Base-by-base conservation (phyloP, 1,140 invertebrate species). In the Phymorhynchus buccinoides region DNA sequence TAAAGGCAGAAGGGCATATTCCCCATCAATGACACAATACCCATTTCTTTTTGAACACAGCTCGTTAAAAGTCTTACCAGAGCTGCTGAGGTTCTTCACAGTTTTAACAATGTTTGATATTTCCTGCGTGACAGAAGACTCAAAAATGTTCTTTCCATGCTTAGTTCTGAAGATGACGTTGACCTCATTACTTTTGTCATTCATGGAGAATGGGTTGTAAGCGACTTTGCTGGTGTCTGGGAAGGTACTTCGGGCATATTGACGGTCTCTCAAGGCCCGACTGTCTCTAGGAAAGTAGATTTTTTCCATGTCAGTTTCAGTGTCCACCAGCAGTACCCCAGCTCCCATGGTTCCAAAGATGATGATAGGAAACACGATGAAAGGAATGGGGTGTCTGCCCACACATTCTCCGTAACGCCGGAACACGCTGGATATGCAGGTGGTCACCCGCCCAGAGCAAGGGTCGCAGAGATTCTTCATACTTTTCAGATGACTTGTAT, bases 381-480 rank as follows among this genome's bases (percentile, higher is more conserved):
- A 85, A 39, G 39, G 48, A 37, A 48, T 6, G 12, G 84, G 84
- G 66, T 81, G 48, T 22, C 41, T 41, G 27, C 77, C 84, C 30
- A 85, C 80, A 42, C 81, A 41, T 22, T 37, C 16, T 1, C 84
- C 84, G 48, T 85, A 85, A 1, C 68, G 27, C 7, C 32, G 27
- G 42, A 84, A 75, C 12, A 52, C 78, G 9, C 44, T 1, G 3
- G 32, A 18, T 16, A 80, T 22, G 1, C 22, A 32, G 9, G 3
- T 22, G 32, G 30, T 80, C 44, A 80, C 52, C 14, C 39, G 77
- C 77, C 12, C 44, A 27, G 3, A 42, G 37, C 77, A 78, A 3
- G 12, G 84, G 85, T 16, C 86, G 68, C 9, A 86, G 80, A 18
- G n/a, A n/a, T n/a, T n/a, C n/a, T n/a, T n/a, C n/a, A n/a, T n/a